These are phyloP conservation scores for Drosophila kambysellisi DNA, from an alignment of 2,888 invertebrate species.

Conservation along the genomic window DNA sequence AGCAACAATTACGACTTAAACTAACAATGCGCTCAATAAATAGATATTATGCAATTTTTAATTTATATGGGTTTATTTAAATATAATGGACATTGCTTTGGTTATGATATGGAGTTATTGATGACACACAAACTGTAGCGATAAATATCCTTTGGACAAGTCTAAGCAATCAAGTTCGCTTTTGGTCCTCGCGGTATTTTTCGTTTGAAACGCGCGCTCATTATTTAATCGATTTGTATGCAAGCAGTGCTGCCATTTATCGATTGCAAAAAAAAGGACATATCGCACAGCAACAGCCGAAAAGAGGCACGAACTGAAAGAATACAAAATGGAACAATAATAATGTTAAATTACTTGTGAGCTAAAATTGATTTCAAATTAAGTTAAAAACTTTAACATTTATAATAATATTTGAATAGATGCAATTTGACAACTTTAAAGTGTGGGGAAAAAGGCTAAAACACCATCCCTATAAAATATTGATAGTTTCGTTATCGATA, in stretches of 20 bases:
- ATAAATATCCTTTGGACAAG: not conserved
- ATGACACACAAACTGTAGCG: not conserved
- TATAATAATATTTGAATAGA: not conserved
- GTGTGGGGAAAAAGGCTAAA: not conserved
- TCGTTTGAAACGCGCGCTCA: not conserved
- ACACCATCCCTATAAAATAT: not conserved
- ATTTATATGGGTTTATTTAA: not conserved
- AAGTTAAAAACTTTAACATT: not conserved
- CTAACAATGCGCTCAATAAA: conserved; percentile 83
- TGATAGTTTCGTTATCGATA: not conserved
- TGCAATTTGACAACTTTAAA: not conserved
- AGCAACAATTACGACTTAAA: conserved; percentile 75
- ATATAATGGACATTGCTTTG: not conserved
- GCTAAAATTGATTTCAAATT: not conserved
- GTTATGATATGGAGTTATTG: not conserved
- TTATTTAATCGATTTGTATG: not conserved
- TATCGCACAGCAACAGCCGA: not conserved
- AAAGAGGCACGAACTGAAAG: not conserved
- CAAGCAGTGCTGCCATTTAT: not conserved
- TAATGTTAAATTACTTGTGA: not conserved
- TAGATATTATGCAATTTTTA: conserved; percentile 40
- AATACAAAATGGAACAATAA: not conserved
- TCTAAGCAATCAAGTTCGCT: not conserved
- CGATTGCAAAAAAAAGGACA: not conserved
- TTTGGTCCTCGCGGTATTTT: not conserved